Percentiles rank a stretch among this genome's conserved stretches.
These are phyloP conservation scores for Oegoconia quadripuncta DNA, from an alignment of 2,888 invertebrate species.

Conservation along the genomic window DNA sequence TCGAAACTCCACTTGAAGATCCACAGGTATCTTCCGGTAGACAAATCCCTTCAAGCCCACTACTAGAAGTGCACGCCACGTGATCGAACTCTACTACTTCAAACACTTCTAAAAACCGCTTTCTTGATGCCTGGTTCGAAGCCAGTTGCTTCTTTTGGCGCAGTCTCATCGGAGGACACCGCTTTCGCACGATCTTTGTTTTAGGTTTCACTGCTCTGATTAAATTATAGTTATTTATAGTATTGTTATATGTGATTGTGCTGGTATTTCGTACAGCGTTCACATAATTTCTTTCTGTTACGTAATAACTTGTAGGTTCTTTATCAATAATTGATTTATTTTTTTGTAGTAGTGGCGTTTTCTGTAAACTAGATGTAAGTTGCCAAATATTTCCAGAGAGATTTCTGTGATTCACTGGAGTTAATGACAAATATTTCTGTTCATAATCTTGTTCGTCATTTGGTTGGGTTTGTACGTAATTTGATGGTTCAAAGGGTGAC, in stretches of 20 bases:
- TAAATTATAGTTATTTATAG: conserved; percentile 30
- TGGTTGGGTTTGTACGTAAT: conserved; percentile 7
- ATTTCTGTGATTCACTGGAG: conserved; percentile 1
- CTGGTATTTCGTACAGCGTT: background rate
- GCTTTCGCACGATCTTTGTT: conserved; percentile 32
- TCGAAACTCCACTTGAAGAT: conserved; percentile 78
- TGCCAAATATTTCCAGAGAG: no score
- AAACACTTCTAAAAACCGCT: conserved; percentile 82
- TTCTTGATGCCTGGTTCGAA: conserved; percentile 22
- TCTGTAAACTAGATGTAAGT: no score
- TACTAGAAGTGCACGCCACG: conserved; percentile 76
- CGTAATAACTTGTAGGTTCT: no score
- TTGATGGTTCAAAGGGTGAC: conserved; percentile 6
- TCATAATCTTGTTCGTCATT: conserved; percentile 8
- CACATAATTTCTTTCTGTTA: background rate
- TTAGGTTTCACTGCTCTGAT: conserved; percentile 26
- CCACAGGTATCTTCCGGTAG: conserved; percentile 83
- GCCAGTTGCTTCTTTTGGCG: conserved; percentile 23
- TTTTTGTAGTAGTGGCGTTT: no score
- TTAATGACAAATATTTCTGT: conserved; percentile 13
- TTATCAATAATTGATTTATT: no score
- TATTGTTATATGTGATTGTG: conserved; percentile 23
- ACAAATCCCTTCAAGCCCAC: conserved; percentile 84
- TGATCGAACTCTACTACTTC: conserved; percentile 85
- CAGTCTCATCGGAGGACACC: conserved; percentile 29